Conservation (phyloP, 2,797 vertebrate species). For the Urocyon cinereoargenteus region DNA sequence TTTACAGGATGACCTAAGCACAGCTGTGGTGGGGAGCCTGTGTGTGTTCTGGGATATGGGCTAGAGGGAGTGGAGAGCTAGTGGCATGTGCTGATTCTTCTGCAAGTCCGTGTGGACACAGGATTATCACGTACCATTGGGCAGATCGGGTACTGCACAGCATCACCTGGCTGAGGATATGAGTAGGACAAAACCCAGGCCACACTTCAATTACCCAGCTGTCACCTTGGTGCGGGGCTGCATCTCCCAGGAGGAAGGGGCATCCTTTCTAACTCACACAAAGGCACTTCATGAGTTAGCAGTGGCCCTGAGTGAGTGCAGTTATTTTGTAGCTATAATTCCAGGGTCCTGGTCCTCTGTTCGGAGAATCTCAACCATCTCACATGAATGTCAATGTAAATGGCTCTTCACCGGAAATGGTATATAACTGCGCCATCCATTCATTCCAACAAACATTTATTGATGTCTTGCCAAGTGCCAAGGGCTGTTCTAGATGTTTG, state of each 20-base stretch:
- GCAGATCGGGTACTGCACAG: rapidly evolving
- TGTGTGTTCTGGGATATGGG: neutral
- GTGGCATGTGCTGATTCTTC: neutral
- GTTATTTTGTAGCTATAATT: neutral
- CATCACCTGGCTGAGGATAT: neutral
- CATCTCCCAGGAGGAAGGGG: neutral
- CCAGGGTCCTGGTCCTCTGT: neutral
- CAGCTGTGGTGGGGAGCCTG: neutral
- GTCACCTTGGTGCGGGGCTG: neutral
- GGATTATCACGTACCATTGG: neutral
- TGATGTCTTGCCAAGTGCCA: neutral
- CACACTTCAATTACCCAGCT: neutral
- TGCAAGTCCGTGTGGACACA: neutral
- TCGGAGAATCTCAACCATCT: neutral
- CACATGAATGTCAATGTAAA: neutral
- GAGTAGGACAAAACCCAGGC: neutral
- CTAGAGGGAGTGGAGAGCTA: neutral
- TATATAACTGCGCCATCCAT: neutral
- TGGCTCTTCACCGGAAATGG: neutral
- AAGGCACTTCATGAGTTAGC: neutral
- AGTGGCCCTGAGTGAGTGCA: neutral
- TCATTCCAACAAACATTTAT: neutral
- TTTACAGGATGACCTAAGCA: neutral
- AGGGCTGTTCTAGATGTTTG: neutral
- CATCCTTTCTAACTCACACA: neutral